phyloP scores from a whole-genome alignment of 1,140 invertebrate genomes.

The Drosophila trapezifrons region DNA sequence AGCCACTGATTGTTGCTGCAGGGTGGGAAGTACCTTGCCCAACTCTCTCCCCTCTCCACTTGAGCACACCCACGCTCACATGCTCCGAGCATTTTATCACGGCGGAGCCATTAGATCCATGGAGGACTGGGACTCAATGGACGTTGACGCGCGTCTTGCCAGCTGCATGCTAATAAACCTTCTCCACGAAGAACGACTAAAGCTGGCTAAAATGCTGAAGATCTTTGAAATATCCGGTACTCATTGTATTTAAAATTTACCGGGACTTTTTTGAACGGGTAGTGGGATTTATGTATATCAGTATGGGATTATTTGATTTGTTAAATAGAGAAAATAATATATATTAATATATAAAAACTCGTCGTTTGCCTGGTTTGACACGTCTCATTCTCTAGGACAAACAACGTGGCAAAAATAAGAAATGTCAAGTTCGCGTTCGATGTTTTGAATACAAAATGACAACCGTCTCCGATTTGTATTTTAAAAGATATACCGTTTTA shows the following conservation, averaged over 20 bases:
- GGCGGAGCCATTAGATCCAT: conserved; percentile 55
- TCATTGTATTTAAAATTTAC: neutral
- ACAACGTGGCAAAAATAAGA: too few relatives aligned
- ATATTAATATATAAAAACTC: too few relatives aligned
- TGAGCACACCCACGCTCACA: conserved; percentile 16
- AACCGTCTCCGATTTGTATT: too few relatives aligned
- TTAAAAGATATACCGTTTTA: too few relatives aligned
- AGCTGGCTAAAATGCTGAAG: neutral
- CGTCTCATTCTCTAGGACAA: too few relatives aligned
- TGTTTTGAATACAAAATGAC: too few relatives aligned
- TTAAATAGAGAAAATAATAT: too few relatives aligned
- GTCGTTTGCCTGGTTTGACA: too few relatives aligned
- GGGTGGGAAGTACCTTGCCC: conserved; percentile 17
- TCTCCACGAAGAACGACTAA: conserved; percentile 12
- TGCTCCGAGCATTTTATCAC: conserved; percentile 58
- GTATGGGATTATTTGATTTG: too few relatives aligned
- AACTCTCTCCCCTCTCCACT: neutral
- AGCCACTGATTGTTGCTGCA: conserved; percentile 44
- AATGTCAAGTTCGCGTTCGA: too few relatives aligned
- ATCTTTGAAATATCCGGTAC: neutral
- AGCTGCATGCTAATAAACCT: conserved; percentile 60
- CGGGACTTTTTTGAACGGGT: neutral
- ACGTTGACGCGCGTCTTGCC: conserved; percentile 62
- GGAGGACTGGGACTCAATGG: conserved; percentile 58
- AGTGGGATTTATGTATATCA: too few relatives aligned